These are phyloP conservation scores for Thalpophila matura DNA, from an alignment of 2,888 invertebrate species.

Conservation along the genomic window DNA sequence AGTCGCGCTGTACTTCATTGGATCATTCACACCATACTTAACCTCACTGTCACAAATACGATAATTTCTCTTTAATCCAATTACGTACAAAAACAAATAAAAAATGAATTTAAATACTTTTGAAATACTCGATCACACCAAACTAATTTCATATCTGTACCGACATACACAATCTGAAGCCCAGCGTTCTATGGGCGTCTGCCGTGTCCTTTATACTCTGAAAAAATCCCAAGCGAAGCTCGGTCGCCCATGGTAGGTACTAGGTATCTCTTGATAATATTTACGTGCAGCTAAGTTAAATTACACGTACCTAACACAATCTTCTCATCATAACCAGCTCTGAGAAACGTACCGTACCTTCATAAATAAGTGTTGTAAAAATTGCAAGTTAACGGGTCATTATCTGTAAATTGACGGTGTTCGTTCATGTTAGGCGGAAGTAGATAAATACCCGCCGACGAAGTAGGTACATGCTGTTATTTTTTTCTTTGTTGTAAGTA, in stretches of 20 bases:
- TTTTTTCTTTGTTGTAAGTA: constrained; percentile 34
- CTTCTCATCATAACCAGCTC: constrained; percentile 22
- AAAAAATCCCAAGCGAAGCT: too few species aligned
- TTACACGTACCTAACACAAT: constrained; percentile 30
- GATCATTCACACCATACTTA: too few species aligned
- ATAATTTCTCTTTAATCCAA: too few species aligned
- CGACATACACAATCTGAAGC: too few species aligned
- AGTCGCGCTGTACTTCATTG: too few species aligned
- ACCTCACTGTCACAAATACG: too few species aligned
- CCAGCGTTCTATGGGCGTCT: too few species aligned
- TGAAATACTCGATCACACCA: too few species aligned
- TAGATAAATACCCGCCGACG: constrained; percentile 45
- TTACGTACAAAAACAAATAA: too few species aligned
- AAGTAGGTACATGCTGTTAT: constrained; percentile 28
- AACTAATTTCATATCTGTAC: too few species aligned
- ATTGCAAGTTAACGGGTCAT: constrained; percentile 74
- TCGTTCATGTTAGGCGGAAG: constrained; percentile 63
- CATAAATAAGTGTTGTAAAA: constrained; percentile 71
- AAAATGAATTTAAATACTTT: too few species aligned
- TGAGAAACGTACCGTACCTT: constrained; percentile 28
- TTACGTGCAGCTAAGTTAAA: constrained; percentile 21
- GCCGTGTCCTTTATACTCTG: too few species aligned
- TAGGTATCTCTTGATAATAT: constrained; percentile 1
- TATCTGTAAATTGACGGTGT: constrained; percentile 70
- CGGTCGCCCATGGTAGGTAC: background rate